Evolutionary conservation across 2,888 invertebrate genomes (phyloP).

Genomic region (Catocala fraxini): DNA sequence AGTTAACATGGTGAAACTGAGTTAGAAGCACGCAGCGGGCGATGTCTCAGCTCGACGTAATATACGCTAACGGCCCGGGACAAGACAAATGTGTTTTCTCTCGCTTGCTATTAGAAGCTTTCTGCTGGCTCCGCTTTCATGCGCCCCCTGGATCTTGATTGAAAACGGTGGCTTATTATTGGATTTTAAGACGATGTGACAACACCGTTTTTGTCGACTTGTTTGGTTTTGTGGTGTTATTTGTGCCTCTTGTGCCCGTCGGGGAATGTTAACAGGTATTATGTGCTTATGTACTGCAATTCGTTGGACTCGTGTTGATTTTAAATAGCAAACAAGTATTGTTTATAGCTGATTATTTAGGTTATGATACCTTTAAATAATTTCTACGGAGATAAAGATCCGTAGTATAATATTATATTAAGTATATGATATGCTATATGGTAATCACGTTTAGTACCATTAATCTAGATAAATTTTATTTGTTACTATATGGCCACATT

Average conservation of each 20-base stretch:
- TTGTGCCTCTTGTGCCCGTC: constrained; percentile 9
- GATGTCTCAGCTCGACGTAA: constrained; percentile 78
- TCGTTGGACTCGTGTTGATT: too few species aligned
- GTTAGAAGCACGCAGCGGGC: constrained; percentile 78
- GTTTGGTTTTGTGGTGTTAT: constrained; percentile 29
- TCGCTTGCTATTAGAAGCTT: constrained; percentile 79
- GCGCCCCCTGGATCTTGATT: constrained; percentile 72
- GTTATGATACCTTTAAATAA: too few species aligned
- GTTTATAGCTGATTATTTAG: too few species aligned
- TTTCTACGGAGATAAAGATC: too few species aligned
- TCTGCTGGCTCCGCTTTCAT: constrained; percentile 60
- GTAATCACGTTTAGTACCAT: too few species aligned
- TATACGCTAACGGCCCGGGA: constrained; percentile 86
- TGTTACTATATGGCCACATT: too few species aligned
- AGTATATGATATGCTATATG: too few species aligned
- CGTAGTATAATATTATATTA: too few species aligned
- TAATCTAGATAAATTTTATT: too few species aligned
- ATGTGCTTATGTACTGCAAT: not conserved
- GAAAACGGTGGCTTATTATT: constrained; percentile 78
- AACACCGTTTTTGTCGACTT: constrained; percentile 47
- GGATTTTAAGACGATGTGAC: constrained; percentile 57
- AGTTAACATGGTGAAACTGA: constrained; percentile 67
- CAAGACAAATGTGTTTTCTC: constrained; percentile 88
- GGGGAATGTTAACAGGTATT: constrained; percentile 10
- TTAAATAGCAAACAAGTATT: too few species aligned